These are phyloP conservation scores for Pogona vitticeps DNA, from an alignment of 2,113 vertebrate genomes.

Conservation along the genomic window DNA sequence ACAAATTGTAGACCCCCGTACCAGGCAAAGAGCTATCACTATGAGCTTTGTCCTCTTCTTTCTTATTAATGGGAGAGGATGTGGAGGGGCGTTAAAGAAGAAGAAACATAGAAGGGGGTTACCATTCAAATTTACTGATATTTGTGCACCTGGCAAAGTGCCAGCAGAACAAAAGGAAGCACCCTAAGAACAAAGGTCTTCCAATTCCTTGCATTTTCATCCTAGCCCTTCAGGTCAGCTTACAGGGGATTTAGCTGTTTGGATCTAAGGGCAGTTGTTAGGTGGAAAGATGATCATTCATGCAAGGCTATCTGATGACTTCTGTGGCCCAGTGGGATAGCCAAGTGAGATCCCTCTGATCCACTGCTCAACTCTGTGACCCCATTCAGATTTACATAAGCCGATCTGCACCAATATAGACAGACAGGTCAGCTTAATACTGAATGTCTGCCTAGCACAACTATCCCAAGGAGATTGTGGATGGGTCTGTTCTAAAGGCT, in stretches of 20 bases:
- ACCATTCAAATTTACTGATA: too few relatives aligned
- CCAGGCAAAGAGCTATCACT: too few relatives aligned
- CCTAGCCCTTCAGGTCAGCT: neutral
- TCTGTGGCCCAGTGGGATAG: neutral
- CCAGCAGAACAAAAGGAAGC: neutral
- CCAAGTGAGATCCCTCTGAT: neutral
- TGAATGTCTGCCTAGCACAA: neutral
- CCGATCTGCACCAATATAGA: neutral
- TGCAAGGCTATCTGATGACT: neutral
- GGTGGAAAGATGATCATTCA: neutral
- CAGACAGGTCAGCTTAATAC: neutral
- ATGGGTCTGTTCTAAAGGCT: neutral
- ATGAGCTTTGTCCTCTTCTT: too few relatives aligned
- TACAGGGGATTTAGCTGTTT: neutral
- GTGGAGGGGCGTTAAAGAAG: too few relatives aligned
- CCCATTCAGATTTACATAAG: neutral
- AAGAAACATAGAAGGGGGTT: too few relatives aligned
- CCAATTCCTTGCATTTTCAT: neutral
- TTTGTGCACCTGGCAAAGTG: neutral
- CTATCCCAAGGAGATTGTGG: too few relatives aligned
- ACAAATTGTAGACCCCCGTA: too few relatives aligned
- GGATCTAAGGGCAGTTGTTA: neutral
- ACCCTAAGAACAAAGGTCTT: neutral
- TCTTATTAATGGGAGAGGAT: too few relatives aligned
- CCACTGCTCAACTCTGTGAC: neutral